These are phyloP conservation scores for Cephus runcator DNA, from an alignment of 2,888 invertebrate species.

Conservation along the genomic window DNA sequence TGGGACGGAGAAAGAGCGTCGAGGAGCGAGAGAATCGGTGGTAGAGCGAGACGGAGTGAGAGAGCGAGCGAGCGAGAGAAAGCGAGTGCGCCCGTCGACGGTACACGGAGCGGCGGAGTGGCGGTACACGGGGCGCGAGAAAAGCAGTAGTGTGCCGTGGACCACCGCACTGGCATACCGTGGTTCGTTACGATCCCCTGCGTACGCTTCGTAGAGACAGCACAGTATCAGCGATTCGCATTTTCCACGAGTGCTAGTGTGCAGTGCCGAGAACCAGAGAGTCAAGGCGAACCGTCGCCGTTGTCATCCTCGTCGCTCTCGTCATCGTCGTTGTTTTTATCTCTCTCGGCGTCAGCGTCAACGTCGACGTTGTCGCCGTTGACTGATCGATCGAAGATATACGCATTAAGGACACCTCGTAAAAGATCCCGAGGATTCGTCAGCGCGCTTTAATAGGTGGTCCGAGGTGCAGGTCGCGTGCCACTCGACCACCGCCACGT, in stretches of 20 bases:
- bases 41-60: constrained; percentile 31
- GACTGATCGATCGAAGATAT: not conserved
- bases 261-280: constrained; percentile 47
- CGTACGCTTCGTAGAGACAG: constrained; percentile 40
- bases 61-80: constrained; percentile 56
- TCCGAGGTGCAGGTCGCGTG: constrained; percentile 54
- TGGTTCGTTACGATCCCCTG: constrained; percentile 63
- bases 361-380: not conserved
- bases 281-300: constrained; percentile 17
- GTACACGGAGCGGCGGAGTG: constrained; percentile 71
- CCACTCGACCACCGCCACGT: constrained; percentile 43
- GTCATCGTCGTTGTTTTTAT: not conserved
- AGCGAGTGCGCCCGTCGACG: constrained; percentile 71
- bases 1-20: constrained; percentile 33
- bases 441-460: constrained; percentile 10
- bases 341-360: not conserved
- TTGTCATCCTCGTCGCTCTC: not conserved
- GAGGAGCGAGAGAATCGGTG: constrained; percentile 62
- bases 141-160: constrained; percentile 77
- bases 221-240: constrained; percentile 47
- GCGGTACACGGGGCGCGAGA: constrained; percentile 69
- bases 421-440: not conserved
- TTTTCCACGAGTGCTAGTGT: constrained; percentile 57
- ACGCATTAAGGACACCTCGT: not conserved
- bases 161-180: constrained; percentile 69